Base-by-base conservation (phyloP, 2,113 vertebrate genomes). In the Potamarius usumacintae region DNA sequence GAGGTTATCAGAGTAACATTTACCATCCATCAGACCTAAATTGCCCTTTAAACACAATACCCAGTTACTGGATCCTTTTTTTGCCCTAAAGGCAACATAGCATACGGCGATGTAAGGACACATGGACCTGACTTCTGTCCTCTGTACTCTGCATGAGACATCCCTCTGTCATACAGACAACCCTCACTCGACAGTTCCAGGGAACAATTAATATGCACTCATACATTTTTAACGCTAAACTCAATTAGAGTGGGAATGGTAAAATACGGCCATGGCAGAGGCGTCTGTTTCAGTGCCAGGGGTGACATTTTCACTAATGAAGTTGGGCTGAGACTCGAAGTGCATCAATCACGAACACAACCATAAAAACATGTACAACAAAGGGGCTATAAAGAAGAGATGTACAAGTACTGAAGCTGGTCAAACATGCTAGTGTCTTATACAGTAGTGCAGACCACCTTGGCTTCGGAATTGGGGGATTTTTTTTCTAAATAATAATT, bases 251-350 rank as follows among this genome's bases (percentile, higher is more conserved):
- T 80, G 88, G 80, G 85, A 90, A 90, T 90, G 90, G 92, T 90
- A 89, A 92, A 92, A 90, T 88, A 92, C 86, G 67, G 91, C 89
- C 63, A 74, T 83, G 87, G 88, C 89, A 74, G 67, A 84, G 72
- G 87, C 87, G 82, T 87, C 89, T 90, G 89, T 86, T 91, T 81
- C 82, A n/a, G 88, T 87, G 90, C 89, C 89, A 89, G 86, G 82
- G 83, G 89, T 93, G 92, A 92, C 91, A 93, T 93, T 92, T 92
- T 85, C 90, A 84, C 90, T 90, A 92, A 92, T 93, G 92, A 92
- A 91, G 91, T 84, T 85, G 79, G 79, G 89, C 86, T 69, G 78
- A 76, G 89, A 86, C 87, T 86, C 12, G 57, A 89, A 89, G 84
- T 81, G 89, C 91, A 93, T 92, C 91, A 90, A 90, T 93, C 92